Percentiles rank a stretch among this genome's conserved stretches.
Evolutionary conservation across 2,888 invertebrate species (phyloP).

Genomic region (Flabesymbios commensalis): DNA sequence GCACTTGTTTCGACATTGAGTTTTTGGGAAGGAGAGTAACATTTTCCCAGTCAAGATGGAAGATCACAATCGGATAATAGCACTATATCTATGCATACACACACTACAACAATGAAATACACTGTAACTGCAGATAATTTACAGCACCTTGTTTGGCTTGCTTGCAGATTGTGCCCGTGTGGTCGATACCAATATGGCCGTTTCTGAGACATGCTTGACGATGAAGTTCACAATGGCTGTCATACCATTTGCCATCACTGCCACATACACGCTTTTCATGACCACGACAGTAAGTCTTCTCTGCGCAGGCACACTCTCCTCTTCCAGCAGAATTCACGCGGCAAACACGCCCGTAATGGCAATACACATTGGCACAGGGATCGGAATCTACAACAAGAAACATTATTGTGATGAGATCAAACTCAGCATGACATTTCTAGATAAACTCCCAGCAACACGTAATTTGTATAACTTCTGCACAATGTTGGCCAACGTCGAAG

Average conservation of each 20-base stretch:
- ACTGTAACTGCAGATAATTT: too few species aligned
- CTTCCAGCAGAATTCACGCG: slow-evolving; percentile 63
- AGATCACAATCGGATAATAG: too few species aligned
- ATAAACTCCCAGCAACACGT: too few species aligned
- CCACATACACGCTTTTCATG: slow-evolving; percentile 58
- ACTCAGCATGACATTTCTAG: neutral
- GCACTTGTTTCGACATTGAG: too few species aligned
- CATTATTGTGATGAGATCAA: too few species aligned
- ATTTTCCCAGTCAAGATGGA: too few species aligned
- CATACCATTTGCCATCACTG: slow-evolving; percentile 54
- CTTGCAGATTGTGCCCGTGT: slow-evolving; percentile 28
- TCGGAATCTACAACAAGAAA: slow-evolving; percentile 67
- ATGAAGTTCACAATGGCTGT: slow-evolving; percentile 60
- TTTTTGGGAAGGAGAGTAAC: too few species aligned
- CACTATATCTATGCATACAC: too few species aligned
- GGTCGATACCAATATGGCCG: slow-evolving; percentile 51
- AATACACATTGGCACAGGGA: slow-evolving; percentile 71
- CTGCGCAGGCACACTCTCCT: slow-evolving; percentile 68
- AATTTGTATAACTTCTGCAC: too few species aligned
- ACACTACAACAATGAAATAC: too few species aligned
- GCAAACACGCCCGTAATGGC: slow-evolving; percentile 71
- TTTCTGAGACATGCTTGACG: slow-evolving; percentile 52
- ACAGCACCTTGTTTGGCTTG: neutral
- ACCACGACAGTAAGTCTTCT: slow-evolving; percentile 43
- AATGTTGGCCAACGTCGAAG: too few species aligned